Evolutionary conservation across 2,888 invertebrate species (phyloP).

Genomic region (Drosophila borborema): DNA sequence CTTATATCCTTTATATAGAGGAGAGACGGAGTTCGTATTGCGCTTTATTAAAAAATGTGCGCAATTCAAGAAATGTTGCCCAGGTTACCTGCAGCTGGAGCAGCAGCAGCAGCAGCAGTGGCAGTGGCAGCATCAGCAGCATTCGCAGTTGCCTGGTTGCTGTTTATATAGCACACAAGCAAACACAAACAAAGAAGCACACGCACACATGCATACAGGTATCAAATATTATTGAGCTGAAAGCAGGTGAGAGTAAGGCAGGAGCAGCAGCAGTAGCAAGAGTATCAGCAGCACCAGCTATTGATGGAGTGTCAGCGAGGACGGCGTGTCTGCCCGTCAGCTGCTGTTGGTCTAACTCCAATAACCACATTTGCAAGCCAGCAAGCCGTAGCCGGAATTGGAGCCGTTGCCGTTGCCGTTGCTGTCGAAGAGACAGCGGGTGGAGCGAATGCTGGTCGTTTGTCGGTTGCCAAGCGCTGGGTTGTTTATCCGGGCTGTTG

Average conservation of each 20-base stretch:
- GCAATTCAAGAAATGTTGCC: conserved; percentile 65
- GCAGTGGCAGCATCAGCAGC: neutral
- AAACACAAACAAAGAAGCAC: conserved; percentile 14
- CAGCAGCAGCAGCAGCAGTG: neutral
- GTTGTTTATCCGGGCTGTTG: conserved; percentile 52
- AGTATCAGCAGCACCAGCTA: neutral
- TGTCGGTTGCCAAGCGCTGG: conserved; percentile 60
- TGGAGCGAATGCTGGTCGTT: conserved; percentile 21
- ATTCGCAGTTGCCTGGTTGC: conserved; percentile 13
- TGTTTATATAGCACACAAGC: conserved; percentile 21
- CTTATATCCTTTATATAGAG: conserved; percentile 49
- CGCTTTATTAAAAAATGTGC: conserved; percentile 76
- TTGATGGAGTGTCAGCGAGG: conserved; percentile 21
- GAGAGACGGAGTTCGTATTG: conserved; percentile 38
- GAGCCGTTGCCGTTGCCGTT: neutral
- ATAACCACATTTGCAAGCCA: conserved; percentile 62
- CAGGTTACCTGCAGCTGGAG: conserved; percentile 39
- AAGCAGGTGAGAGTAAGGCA: conserved; percentile 9
- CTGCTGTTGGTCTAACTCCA: conserved; percentile 59
- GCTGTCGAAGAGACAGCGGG: conserved; percentile 1
- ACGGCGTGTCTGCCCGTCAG: conserved; percentile 25
- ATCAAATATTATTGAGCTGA: conserved; percentile 73
- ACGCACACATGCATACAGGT: conserved; percentile 43
- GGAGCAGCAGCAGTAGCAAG: neutral
- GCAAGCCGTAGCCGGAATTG: conserved; percentile 13